A percentile compares a stretch with the other conserved stretches of the same genome.
Evolutionary conservation across 2,113 vertebrate species (phyloP).

Genomic region (Sturnira hondurensis): DNA sequence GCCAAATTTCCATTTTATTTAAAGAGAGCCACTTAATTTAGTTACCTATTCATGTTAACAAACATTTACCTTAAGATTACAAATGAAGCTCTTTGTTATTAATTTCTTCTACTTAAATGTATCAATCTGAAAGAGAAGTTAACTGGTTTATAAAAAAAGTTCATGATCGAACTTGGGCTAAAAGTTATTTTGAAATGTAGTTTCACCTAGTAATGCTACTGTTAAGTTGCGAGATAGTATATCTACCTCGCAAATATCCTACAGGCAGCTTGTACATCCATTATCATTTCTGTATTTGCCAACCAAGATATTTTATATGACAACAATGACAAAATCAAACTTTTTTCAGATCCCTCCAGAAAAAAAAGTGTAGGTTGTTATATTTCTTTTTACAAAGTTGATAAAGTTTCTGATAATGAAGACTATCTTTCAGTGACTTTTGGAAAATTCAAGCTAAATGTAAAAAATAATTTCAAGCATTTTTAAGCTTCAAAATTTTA

Average conservation of each 20-base stretch:
- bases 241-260: neutral
- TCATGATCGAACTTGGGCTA: neutral
- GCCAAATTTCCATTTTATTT: neutral
- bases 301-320: neutral
- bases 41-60: neutral
- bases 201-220: neutral
- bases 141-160: neutral
- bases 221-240: neutral
- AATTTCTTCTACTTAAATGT: conserved; percentile 3
- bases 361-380: neutral
- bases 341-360: neutral
- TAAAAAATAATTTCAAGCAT: neutral
- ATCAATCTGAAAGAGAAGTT: conserved; percentile 15
- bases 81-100: neutral
- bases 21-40: neutral
- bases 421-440: neutral
- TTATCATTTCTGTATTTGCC: neutral
- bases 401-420: conserved; percentile 15
- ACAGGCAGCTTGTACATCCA: neutral
- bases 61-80: neutral
- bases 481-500: neutral
- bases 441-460: neutral
- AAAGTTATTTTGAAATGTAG: conserved; percentile 13
- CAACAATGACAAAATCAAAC: neutral
- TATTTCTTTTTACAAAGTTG: neutral